A percentile compares a stretch with the other conserved stretches of the same genome.
Evolutionary conservation across 2,888 invertebrate genomes (phyloP).

Genomic region (Aphodius sticticus): DNA sequence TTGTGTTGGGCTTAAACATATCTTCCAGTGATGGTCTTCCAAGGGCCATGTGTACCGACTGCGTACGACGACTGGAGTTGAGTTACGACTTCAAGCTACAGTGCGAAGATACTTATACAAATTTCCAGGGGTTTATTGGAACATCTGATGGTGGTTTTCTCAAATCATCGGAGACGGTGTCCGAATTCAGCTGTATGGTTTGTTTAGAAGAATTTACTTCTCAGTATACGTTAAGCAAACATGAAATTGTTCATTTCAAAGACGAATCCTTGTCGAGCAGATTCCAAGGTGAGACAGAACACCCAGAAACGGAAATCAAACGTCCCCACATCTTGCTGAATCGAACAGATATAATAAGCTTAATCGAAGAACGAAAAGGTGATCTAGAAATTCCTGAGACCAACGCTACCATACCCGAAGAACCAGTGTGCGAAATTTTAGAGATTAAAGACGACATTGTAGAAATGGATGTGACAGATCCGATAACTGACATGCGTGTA

Average conservation of each 20-base stretch:
- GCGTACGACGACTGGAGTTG: constrained; percentile 41
- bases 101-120: constrained; percentile 44
- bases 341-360: constrained; percentile 17
- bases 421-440: constrained; percentile 6
- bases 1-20: constrained; percentile 36
- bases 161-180: background rate
- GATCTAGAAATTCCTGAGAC: background rate
- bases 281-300: constrained; percentile 18
- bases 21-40: constrained; percentile 46
- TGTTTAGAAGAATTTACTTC: constrained; percentile 34
- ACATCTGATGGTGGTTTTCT: background rate
- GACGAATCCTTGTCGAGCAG: constrained; percentile 32
- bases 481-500: background rate
- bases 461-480: constrained; percentile 24
- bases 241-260: constrained; percentile 37
- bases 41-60: constrained; percentile 44
- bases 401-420: background rate
- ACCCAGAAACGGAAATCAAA: constrained; percentile 8
- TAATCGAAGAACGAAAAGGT: constrained; percentile 32
- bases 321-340: background rate
- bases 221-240: constrained; percentile 39
- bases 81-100: constrained; percentile 45
- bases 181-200: constrained; percentile 31
- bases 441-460: constrained; percentile 5
- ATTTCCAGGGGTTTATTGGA: constrained; percentile 39